Conservation (phyloP, 2,888 invertebrate species). For the Cantharis flavilabris region DNA sequence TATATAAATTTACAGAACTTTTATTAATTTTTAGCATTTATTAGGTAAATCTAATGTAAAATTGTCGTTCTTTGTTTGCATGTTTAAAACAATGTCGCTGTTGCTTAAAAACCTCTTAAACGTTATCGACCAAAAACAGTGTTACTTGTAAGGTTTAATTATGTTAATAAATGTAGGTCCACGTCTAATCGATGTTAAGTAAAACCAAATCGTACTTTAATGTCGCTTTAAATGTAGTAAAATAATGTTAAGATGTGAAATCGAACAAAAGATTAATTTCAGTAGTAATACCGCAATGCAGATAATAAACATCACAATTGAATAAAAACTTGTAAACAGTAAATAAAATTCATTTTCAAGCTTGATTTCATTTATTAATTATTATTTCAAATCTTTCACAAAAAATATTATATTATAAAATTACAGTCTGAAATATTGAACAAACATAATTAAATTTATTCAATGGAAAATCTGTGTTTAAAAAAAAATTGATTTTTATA, state of each 20-base stretch:
- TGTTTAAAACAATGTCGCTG: not conserved
- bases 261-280: constrained; percentile 5
- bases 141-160: constrained; percentile 16
- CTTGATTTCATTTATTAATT: not conserved
- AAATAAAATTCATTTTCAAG: not conserved
- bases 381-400: not conserved
- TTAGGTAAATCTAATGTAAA: not conserved
- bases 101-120: not conserved
- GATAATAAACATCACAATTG: not conserved
- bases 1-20: too few species aligned
- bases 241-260: constrained; percentile 12
- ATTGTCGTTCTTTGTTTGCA: not conserved
- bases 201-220: constrained; percentile 15
- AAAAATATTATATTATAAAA: too few species aligned
- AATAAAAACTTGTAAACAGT: not conserved
- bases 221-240: constrained; percentile 18
- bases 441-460: too few species aligned
- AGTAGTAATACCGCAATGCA: not conserved
- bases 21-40: too few species aligned
- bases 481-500: too few species aligned
- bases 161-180: constrained; percentile 22
- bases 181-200: constrained; percentile 19
- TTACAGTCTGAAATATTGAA: too few species aligned
- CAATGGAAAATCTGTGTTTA: too few species aligned
- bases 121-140: constrained; percentile 4